phyloP scores from a whole-genome alignment of 2,888 invertebrate species.

The Cosmopolites sordidus region DNA sequence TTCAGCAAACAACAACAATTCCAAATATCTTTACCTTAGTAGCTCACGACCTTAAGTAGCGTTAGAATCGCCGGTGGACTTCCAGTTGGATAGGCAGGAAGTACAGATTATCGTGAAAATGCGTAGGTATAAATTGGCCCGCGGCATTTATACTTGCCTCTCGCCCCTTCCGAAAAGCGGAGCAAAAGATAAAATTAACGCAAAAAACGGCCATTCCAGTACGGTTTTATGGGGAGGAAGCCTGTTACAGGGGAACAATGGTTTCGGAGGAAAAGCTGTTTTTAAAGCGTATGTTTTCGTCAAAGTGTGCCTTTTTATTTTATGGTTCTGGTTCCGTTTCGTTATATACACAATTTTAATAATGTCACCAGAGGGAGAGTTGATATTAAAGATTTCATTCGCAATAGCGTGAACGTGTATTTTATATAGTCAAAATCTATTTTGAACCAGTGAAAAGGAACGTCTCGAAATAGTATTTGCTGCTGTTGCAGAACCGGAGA shows the following conservation, averaged over 20 bases:
- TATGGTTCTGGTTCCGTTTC: not conserved
- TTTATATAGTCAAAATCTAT: no score
- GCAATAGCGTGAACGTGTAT: no score
- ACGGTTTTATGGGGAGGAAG: constrained; percentile 1
- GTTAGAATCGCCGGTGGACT: constrained; percentile 1
- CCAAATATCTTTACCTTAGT: no score
- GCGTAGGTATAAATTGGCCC: constrained; percentile 12
- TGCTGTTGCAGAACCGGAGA: no score
- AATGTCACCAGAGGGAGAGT: no score
- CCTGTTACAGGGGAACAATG: not conserved
- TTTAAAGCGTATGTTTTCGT: constrained; percentile 5
- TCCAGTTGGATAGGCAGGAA: constrained; percentile 8
- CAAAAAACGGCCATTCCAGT: not conserved
- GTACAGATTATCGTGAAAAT: constrained; percentile 6
- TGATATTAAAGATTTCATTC: no score
- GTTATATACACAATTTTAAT: no score
- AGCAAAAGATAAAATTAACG: not conserved
- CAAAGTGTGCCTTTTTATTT: constrained; percentile 7
- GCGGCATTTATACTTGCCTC: not conserved
- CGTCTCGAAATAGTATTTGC: no score
- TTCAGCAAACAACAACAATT: no score
- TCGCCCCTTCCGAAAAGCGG: not conserved
- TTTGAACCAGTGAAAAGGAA: no score
- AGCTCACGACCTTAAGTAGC: no score
- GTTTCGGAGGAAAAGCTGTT: not conserved